Evolutionary conservation across 2,797 vertebrate genomes (phyloP).

Genomic region (Gambelia wislizenii): DNA sequence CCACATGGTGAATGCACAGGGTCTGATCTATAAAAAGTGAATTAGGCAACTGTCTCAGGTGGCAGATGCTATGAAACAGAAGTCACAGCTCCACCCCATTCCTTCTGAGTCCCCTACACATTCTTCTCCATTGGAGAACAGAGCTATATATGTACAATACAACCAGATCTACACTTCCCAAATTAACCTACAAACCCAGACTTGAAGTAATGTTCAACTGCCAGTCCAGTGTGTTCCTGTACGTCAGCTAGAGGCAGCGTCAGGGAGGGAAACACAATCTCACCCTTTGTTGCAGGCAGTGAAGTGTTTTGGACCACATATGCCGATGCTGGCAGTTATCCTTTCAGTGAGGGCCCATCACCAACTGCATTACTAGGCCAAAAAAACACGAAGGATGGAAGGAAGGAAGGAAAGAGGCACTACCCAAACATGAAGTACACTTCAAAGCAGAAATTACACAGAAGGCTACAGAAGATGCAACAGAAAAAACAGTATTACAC

Average conservation of each 20-base stretch:
- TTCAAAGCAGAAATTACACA: background rate
- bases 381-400: too few relatives aligned
- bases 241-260: too few relatives aligned
- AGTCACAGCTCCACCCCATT: background rate
- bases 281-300: too few relatives aligned
- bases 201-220: too few relatives aligned
- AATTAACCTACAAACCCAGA: too few relatives aligned
- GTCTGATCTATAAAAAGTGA: background rate
- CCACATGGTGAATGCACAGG: background rate
- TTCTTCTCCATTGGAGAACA: too few relatives aligned
- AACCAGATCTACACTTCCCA: too few relatives aligned
- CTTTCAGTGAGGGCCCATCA: background rate
- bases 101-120: too few relatives aligned
- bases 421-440: background rate
- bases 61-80: background rate
- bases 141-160: too few relatives aligned
- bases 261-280: too few relatives aligned
- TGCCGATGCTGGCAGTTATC: background rate
- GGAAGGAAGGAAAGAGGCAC: background rate
- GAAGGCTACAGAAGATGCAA: background rate
- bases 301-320: background rate
- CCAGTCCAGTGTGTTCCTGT: too few relatives aligned
- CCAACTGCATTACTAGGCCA: background rate
- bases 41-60: background rate
- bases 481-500: background rate